These are phyloP conservation scores for Myrmecophaga tridactyla DNA, from an alignment of 2,113 vertebrate genomes.

Conservation along the genomic window DNA sequence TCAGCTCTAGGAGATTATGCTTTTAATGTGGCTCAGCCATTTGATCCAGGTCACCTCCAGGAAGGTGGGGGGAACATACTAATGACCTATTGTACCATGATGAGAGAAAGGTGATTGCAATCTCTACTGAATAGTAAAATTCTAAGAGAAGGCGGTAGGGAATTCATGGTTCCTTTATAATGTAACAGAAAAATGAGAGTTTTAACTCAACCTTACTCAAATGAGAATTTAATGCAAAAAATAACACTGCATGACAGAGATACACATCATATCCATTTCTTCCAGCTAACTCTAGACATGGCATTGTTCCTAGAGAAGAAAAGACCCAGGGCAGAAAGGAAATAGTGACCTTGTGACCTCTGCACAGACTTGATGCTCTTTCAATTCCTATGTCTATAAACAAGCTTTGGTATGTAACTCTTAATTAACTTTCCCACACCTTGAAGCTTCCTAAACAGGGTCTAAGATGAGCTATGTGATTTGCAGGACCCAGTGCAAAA, in stretches of 20 bases:
- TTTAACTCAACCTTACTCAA: constrained; percentile 15
- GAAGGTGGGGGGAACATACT: no score
- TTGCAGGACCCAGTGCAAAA: not conserved
- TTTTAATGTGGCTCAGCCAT: not conserved
- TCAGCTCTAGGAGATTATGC: not conserved
- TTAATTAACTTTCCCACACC: not conserved
- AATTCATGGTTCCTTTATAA: not conserved
- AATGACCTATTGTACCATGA: not conserved
- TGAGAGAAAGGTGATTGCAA: not conserved
- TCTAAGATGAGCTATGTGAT: not conserved
- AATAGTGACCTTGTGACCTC: not conserved
- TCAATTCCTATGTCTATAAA: not conserved
- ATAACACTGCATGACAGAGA: not conserved
- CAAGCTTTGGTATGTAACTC: not conserved
- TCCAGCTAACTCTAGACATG: not conserved
- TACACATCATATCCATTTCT: not conserved
- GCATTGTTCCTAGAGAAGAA: not conserved
- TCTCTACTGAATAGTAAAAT: not conserved
- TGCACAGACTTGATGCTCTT: not conserved
- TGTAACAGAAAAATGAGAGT: constrained; percentile 13
- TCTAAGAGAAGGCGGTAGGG: not conserved
- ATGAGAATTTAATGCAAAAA: constrained; percentile 35
- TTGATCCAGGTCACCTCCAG: not conserved
- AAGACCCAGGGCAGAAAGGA: not conserved
- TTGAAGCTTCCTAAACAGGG: not conserved